These are phyloP conservation scores for Nasonia vitripennis DNA, from an alignment of 1,140 invertebrate species.

Conservation along the genomic window DNA sequence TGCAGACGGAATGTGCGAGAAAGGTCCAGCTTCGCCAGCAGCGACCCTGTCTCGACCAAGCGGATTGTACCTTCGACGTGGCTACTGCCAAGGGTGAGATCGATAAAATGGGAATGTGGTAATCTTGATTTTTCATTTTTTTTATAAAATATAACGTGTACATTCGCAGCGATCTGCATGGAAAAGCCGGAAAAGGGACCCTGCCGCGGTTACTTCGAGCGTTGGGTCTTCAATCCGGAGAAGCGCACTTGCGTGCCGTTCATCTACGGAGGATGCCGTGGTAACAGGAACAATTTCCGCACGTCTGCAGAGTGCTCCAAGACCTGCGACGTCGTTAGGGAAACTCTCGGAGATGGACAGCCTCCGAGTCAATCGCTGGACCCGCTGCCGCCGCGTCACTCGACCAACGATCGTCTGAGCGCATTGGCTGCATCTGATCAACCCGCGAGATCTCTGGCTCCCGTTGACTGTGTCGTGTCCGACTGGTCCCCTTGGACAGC, in stretches of 20 bases:
- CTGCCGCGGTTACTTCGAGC: conserved; percentile 87
- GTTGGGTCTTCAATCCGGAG: conserved; percentile 87
- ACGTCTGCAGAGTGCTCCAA: conserved; percentile 85
- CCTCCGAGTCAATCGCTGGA: background rate
- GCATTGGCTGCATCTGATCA: no score
- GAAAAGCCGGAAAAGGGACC: conserved; percentile 84
- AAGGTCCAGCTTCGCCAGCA: conserved; percentile 81
- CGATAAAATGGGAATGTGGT: background rate
- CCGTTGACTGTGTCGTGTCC: conserved; percentile 81
- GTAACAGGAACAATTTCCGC: conserved; percentile 93
- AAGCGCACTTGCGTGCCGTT: conserved; percentile 88
- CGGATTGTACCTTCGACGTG: conserved; percentile 83
- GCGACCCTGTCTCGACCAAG: conserved; percentile 78
- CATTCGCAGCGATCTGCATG: conserved; percentile 83
- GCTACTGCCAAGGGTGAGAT: conserved; percentile 82
- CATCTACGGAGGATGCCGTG: conserved; percentile 91
- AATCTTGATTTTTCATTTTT: background rate
- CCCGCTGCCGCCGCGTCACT: background rate
- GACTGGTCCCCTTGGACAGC: conserved; percentile 85
- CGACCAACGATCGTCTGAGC: background rate
- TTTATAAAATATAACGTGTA: background rate
- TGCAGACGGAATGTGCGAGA: conserved; percentile 77
- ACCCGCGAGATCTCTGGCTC: conserved; percentile 1
- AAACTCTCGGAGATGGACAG: background rate
- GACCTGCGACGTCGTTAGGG: conserved; percentile 79